phyloP scores from a whole-genome alignment of 2,797 vertebrate genomes.

The Sebastes itinus region DNA sequence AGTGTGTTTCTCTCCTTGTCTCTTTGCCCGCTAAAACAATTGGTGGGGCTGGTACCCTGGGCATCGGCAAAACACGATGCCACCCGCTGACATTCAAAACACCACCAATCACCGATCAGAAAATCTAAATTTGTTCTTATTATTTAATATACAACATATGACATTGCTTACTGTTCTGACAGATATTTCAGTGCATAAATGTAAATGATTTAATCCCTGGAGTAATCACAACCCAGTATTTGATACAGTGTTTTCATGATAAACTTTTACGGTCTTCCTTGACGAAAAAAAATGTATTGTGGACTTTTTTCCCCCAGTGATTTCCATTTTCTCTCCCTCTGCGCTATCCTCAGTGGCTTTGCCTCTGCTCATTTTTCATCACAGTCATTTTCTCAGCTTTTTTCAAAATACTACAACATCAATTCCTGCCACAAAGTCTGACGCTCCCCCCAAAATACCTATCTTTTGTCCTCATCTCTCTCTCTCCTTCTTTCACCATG shows the following conservation, averaged over 20 bases:
- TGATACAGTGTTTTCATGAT: conserved; percentile 18
- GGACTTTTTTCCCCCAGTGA: neutral
- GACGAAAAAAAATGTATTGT: neutral
- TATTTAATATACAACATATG: conserved; percentile 7
- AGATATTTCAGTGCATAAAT: conserved; percentile 18
- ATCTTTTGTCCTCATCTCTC: conserved; percentile 1
- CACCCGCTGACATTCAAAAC: conserved; percentile 33
- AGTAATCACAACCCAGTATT: conserved; percentile 15
- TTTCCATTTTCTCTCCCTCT: conserved; percentile 11
- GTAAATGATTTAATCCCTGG: conserved; percentile 9
- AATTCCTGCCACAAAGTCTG: conserved; percentile 13
- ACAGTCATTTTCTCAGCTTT: conserved; percentile 1
- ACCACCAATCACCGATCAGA: conserved; percentile 16
- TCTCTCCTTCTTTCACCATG: neutral
- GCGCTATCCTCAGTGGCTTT: neutral
- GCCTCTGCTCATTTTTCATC: conserved; percentile 35
- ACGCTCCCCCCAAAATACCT: conserved; percentile 6
- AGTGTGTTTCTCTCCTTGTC: conserved; percentile 20
- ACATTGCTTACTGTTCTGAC: conserved; percentile 7
- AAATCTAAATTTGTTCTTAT: conserved; percentile 5
- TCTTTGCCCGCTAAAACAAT: conserved; percentile 43
- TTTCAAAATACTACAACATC: conserved; percentile 17
- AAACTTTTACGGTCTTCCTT: conserved; percentile 23
- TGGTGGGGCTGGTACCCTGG: conserved; percentile 26
- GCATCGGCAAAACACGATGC: conserved; percentile 2